phyloP scores from a whole-genome alignment of 2,797 vertebrate genomes.

The Manis pentadactyla region DNA sequence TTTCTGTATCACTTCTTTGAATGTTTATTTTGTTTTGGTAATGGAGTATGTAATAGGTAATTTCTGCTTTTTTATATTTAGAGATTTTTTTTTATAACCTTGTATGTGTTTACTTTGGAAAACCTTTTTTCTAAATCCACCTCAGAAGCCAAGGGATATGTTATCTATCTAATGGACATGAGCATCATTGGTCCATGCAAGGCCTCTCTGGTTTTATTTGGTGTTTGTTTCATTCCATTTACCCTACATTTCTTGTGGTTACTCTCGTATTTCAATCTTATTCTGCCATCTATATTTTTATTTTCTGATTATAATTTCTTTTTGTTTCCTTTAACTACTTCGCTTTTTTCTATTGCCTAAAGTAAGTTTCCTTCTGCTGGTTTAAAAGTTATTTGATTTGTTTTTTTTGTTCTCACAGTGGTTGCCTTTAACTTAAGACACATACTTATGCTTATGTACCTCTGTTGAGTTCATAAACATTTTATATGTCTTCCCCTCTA shows the following conservation, averaged over 20 bases:
- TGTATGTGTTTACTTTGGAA: slow-evolving; percentile 15
- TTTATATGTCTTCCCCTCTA: neutral
- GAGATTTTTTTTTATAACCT: neutral
- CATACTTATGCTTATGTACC: neutral
- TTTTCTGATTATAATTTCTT: neutral
- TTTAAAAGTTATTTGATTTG: slow-evolving; percentile 28
- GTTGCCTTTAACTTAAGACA: slow-evolving; percentile 19
- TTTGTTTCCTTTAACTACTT: neutral
- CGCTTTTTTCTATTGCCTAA: neutral
- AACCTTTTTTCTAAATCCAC: neutral
- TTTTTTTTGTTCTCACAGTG: neutral
- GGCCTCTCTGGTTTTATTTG: neutral
- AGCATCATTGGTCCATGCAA: neutral
- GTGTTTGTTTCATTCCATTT: neutral
- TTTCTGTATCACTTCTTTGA: neutral
- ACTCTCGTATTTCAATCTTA: neutral
- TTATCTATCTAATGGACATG: neutral
- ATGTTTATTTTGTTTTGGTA: slow-evolving; percentile 37
- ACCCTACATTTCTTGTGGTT: neutral
- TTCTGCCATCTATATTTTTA: neutral
- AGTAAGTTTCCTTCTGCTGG: neutral
- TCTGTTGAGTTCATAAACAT: slow-evolving; percentile 1
- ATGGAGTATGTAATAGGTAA: neutral
- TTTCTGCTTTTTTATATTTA: slow-evolving; percentile 31
- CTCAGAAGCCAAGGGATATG: neutral